These are phyloP conservation scores for Drosophila villosipedis DNA, from an alignment of 2,888 invertebrate genomes.

Conservation along the genomic window DNA sequence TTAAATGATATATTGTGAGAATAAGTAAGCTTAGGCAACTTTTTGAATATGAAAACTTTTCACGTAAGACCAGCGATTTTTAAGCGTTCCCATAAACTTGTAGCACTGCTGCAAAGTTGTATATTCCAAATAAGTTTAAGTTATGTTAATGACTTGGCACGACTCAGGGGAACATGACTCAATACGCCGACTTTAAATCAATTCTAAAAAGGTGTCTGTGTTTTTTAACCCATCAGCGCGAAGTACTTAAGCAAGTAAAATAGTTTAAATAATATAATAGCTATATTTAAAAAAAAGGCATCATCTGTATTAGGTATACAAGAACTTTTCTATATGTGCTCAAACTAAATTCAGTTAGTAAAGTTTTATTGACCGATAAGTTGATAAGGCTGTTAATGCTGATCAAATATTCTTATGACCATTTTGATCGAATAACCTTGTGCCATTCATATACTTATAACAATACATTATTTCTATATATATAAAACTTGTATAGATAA, in stretches of 20 bases:
- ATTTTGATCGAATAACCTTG: background rate
- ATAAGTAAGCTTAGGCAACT: conserved; percentile 24
- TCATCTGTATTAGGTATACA: background rate
- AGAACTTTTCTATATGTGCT: background rate
- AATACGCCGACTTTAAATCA: background rate
- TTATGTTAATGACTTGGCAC: background rate
- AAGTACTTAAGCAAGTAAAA: background rate
- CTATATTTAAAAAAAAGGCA: too few species aligned
- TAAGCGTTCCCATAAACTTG: conserved; percentile 4
- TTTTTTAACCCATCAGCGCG: background rate
- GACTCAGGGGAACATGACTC: background rate
- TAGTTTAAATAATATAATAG: background rate
- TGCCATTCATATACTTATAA: background rate
- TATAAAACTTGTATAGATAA: background rate
- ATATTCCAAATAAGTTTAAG: background rate
- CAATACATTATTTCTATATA: background rate
- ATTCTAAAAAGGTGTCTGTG: background rate
- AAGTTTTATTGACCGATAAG: background rate
- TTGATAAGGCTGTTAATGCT: background rate
- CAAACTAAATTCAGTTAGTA: background rate
- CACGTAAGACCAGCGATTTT: conserved; percentile 10
- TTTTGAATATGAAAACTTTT: conserved; percentile 45
- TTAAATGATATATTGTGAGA: conserved; percentile 25
- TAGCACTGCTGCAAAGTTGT: conserved; percentile 5
- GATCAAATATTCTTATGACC: background rate